A percentile compares a stretch with the other conserved stretches of the same genome.
phyloP scores from a whole-genome alignment of 2,888 invertebrate genomes.

The Caenorhabditis becei region DNA sequence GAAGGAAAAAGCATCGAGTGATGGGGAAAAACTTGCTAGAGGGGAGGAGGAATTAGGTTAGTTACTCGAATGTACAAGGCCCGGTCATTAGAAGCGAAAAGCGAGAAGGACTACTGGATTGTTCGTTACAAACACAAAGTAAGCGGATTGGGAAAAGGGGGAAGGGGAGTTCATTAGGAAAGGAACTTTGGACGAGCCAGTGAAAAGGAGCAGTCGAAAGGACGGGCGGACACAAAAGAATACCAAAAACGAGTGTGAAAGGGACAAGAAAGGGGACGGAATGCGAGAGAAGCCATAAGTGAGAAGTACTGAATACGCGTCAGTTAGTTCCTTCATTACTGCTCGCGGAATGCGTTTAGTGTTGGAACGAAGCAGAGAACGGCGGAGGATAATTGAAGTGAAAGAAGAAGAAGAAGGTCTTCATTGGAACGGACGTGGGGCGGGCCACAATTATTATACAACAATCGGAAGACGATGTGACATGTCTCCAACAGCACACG shows the following conservation, averaged over 20 bases:
- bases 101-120: constrained; percentile 7
- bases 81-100: constrained; percentile 5
- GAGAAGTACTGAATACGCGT: neutral
- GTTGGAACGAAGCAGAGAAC: neutral
- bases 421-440: neutral
- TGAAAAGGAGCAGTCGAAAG: constrained; percentile 13
- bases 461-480: constrained; percentile 46
- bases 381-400: constrained; percentile 39
- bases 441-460: constrained; percentile 1
- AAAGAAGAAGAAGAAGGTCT: neutral
- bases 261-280: constrained; percentile 1
- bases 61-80: constrained; percentile 16
- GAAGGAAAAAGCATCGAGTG: constrained; percentile 9
- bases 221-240: constrained; percentile 42
- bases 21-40: constrained; percentile 6
- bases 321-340: constrained; percentile 17
- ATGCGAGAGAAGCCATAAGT: constrained; percentile 4
- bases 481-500: too few species aligned
- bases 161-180: constrained; percentile 34
- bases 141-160: neutral
- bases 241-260: constrained; percentile 46
- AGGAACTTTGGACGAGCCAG: constrained; percentile 19
- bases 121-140: neutral
- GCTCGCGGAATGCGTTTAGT: constrained; percentile 20
- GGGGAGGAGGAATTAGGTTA: constrained; percentile 36